phyloP scores from a whole-genome alignment of 2,888 invertebrate species.

The Ormia ochracea region DNA sequence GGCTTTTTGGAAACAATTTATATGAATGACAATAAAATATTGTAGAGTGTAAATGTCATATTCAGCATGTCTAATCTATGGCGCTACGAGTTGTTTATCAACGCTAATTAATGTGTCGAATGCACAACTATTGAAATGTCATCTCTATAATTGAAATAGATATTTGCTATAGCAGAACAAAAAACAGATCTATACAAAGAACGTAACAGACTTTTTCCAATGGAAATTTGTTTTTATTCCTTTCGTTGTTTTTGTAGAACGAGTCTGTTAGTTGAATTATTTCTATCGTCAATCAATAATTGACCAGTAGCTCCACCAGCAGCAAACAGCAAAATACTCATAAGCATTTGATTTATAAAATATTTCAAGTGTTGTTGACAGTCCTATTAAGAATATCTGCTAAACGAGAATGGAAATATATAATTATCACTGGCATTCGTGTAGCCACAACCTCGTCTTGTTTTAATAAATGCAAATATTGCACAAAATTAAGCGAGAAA shows the following conservation, averaged over 20 bases:
- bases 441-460: background rate
- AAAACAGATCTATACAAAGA: background rate
- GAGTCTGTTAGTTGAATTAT: slow-evolving; percentile 2
- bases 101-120: slow-evolving; percentile 51
- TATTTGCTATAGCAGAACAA: slow-evolving; percentile 2
- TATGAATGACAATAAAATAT: no score
- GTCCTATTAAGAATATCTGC: slow-evolving; percentile 30
- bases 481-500: background rate
- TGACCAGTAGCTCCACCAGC: background rate
- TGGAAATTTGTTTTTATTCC: slow-evolving; percentile 8
- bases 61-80: background rate
- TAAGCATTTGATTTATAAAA: slow-evolving; percentile 48
- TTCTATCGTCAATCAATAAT: slow-evolving; percentile 40
- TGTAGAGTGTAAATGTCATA: background rate
- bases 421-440: slow-evolving; percentile 6
- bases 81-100: slow-evolving; percentile 19
- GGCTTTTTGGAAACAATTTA: background rate
- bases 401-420: slow-evolving; percentile 13
- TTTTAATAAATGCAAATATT: background rate
- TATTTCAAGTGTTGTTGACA: slow-evolving; percentile 49
- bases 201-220: slow-evolving; percentile 20
- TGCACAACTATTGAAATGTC: slow-evolving; percentile 52
- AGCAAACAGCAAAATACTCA: background rate
- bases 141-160: slow-evolving; percentile 50
- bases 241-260: background rate